Percentiles rank a stretch among this genome's conserved stretches.
These are phyloP conservation scores for Tetanocera ferruginea DNA, from an alignment of 2,888 invertebrate genomes.

Conservation along the genomic window DNA sequence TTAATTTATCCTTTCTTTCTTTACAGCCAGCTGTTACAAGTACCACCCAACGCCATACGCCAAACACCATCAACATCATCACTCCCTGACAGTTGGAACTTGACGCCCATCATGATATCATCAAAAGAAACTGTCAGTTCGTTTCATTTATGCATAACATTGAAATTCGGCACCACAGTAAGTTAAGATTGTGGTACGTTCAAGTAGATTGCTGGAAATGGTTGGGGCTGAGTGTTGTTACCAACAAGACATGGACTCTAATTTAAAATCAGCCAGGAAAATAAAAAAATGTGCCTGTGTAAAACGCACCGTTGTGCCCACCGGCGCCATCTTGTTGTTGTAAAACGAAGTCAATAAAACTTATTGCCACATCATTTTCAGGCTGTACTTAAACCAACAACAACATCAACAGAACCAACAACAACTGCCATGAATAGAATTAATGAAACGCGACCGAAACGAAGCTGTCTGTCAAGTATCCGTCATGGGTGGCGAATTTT, in stretches of 20 bases:
- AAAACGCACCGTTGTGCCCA: neutral
- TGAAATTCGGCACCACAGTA: conserved; percentile 18
- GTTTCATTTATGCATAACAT: conserved; percentile 42
- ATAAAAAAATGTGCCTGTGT: neutral
- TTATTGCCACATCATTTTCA: conserved; percentile 45
- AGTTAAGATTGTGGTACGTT: neutral
- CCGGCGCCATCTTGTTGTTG: neutral
- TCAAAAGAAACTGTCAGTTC: conserved; percentile 32
- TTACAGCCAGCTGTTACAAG: neutral
- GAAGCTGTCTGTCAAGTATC: conserved; percentile 44
- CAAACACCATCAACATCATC: neutral
- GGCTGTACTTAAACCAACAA: neutral
- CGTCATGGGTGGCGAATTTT: conserved; percentile 41
- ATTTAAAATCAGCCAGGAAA: neutral
- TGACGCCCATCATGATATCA: conserved; percentile 10
- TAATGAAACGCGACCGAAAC: conserved; percentile 44
- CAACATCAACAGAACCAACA: conserved; percentile 3
- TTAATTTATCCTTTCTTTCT: neutral
- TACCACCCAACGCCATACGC: neutral
- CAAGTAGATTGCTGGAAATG: neutral
- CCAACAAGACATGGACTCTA: neutral
- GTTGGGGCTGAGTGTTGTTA: neutral
- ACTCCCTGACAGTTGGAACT: neutral
- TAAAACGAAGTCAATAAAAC: conserved; percentile 47
- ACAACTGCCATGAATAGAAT: conserved; percentile 37